Evolutionary conservation across 1,140 invertebrate genomes (phyloP).

Genomic region (Eubasilissa regina): DNA sequence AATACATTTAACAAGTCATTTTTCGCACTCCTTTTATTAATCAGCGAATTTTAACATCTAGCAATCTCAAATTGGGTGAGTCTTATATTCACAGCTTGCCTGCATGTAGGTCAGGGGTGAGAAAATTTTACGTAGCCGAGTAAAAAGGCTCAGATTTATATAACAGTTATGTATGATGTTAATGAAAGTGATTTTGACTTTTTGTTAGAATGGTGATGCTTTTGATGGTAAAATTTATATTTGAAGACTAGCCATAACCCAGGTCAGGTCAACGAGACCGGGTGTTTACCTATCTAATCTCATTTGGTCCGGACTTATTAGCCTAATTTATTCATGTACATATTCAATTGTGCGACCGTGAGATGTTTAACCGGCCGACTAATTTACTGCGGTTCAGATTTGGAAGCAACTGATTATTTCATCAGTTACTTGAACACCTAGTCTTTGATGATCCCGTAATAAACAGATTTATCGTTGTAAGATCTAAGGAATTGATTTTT

Average conservation of each 20-base stretch:
- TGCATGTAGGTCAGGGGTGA: constrained; percentile 1
- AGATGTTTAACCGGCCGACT: background rate
- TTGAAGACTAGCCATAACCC: constrained; percentile 44
- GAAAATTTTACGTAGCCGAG: constrained; percentile 16
- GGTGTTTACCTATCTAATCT: constrained; percentile 55
- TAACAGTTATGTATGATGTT: background rate
- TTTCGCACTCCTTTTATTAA: background rate
- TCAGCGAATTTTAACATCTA: background rate
- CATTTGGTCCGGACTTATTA: constrained; percentile 56
- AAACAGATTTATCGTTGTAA: too few species aligned
- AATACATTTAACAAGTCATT: background rate
- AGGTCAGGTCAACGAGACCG: constrained; percentile 58
- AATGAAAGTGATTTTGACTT: background rate
- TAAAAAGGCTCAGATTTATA: background rate
- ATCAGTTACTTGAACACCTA: background rate
- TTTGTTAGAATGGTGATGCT: background rate
- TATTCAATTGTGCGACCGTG: constrained; percentile 52
- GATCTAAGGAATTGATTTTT: too few species aligned
- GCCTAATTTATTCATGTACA: constrained; percentile 58
- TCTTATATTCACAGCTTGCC: background rate
- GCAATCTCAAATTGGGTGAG: background rate
- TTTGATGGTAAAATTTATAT: background rate
- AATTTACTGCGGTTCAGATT: constrained; percentile 31
- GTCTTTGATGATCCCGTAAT: too few species aligned
- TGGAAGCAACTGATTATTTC: constrained; percentile 3